A percentile compares a stretch with the other conserved stretches of the same genome.
Conservation (phyloP, 2,888 invertebrate genomes). For the Hirtodrosophila duncani region DNA sequence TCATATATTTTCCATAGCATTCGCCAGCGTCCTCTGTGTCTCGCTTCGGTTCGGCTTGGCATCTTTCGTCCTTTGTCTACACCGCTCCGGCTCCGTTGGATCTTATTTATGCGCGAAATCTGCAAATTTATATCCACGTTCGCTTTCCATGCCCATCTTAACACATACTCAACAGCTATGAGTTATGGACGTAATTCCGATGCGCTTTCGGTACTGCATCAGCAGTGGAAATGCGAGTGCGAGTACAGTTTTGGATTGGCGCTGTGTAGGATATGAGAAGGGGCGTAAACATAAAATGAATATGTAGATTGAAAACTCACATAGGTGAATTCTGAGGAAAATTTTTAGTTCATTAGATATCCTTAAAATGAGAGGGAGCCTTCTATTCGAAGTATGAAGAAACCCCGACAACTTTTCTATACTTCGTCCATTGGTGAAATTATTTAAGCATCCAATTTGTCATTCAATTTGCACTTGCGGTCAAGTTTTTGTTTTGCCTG, state of each 20-base stretch:
- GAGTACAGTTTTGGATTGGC: too few relatives aligned
- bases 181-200: slow-evolving; percentile 42
- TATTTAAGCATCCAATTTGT: slow-evolving; percentile 43
- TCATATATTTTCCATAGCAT: slow-evolving; percentile 33
- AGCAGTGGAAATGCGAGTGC: too few relatives aligned
- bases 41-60: slow-evolving; percentile 4
- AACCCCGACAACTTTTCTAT: too few relatives aligned
- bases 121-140: slow-evolving; percentile 45
- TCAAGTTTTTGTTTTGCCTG: slow-evolving; percentile 14
- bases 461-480: slow-evolving; percentile 25
- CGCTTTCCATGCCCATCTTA: slow-evolving; percentile 49
- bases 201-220: not conserved
- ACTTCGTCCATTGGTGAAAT: slow-evolving; percentile 38
- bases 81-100: slow-evolving; percentile 4
- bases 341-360: too few relatives aligned
- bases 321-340: too few relatives aligned
- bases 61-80: slow-evolving; percentile 5
- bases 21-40: not conserved
- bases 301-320: too few relatives aligned
- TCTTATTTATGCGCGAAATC: slow-evolving; percentile 42
- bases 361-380: too few relatives aligned
- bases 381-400: too few relatives aligned
- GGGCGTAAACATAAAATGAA: too few relatives aligned
- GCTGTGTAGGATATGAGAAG: too few relatives aligned
- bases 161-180: slow-evolving; percentile 55